Conservation (phyloP, 2,113 vertebrate genomes). For the Hyperopisus bebe region DNA sequence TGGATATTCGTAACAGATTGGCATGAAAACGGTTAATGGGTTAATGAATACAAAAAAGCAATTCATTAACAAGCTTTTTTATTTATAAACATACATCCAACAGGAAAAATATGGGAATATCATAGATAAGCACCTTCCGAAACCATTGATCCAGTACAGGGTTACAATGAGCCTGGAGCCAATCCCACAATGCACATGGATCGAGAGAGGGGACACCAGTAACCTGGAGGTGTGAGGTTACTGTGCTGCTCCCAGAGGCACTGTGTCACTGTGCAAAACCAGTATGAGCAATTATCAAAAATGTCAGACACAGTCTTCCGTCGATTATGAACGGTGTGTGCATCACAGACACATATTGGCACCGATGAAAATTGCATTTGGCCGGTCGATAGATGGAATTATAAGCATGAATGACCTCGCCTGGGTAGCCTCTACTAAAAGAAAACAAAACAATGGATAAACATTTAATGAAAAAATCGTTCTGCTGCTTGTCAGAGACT, state of each 20-base stretch:
- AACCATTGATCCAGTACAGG: background rate
- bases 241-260: background rate
- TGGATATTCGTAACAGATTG: background rate
- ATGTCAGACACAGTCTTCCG: background rate
- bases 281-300: background rate
- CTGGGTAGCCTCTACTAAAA: background rate
- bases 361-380: background rate
- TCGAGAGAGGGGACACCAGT: background rate
- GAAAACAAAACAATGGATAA: constrained; percentile 1
- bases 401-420: constrained; percentile 3
- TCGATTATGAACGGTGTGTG: background rate
- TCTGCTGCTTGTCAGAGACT: background rate
- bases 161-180: background rate
- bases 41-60: background rate
- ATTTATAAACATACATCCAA: background rate
- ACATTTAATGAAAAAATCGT: constrained; percentile 12
- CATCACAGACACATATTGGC: background rate
- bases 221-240: background rate
- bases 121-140: background rate
- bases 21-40: background rate
- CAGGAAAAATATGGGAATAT: background rate
- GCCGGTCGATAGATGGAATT: constrained; percentile 7
- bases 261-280: background rate
- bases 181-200: background rate
- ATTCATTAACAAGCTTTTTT: background rate